Percentiles rank a stretch among this genome's conserved stretches.
Conservation (phyloP, 2,113 vertebrate genomes). For the Donacobius atricapilla region DNA sequence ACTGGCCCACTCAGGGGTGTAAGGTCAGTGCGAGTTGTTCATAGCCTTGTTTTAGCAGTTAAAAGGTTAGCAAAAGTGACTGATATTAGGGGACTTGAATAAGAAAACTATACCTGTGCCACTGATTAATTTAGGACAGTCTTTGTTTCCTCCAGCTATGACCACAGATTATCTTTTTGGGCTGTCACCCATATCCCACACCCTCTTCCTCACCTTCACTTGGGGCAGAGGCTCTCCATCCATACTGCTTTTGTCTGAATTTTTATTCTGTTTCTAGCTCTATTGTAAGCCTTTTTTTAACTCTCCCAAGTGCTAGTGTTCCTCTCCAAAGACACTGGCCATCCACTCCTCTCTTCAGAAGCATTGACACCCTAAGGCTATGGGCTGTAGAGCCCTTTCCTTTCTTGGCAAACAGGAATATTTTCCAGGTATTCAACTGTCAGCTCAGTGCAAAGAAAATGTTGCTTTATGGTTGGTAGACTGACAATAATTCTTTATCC, state of each 20-base stretch:
- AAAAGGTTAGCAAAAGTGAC: neutral
- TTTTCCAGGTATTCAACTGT: neutral
- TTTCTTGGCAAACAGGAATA: neutral
- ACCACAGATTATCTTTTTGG: neutral
- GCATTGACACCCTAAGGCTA: neutral
- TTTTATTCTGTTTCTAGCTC: neutral
- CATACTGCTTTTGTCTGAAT: neutral
- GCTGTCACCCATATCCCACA: neutral
- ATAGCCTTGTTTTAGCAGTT: neutral
- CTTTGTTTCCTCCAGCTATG: neutral
- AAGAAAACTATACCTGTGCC: neutral
- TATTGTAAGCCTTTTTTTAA: neutral
- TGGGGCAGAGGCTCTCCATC: neutral
- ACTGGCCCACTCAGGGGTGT: neutral
- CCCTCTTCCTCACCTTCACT: neutral
- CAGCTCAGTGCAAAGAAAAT: neutral
- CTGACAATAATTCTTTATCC: constrained; percentile 4
- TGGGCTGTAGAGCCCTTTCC: neutral
- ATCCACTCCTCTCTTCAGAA: neutral
- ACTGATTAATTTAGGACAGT: neutral
- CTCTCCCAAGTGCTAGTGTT: neutral
- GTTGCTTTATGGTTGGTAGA: neutral
- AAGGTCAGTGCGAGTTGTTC: neutral
- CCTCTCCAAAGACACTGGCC: neutral
- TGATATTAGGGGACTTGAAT: neutral